Evolutionary conservation across 2,113 vertebrate genomes (phyloP).

Genomic region (Hylia prasina): DNA sequence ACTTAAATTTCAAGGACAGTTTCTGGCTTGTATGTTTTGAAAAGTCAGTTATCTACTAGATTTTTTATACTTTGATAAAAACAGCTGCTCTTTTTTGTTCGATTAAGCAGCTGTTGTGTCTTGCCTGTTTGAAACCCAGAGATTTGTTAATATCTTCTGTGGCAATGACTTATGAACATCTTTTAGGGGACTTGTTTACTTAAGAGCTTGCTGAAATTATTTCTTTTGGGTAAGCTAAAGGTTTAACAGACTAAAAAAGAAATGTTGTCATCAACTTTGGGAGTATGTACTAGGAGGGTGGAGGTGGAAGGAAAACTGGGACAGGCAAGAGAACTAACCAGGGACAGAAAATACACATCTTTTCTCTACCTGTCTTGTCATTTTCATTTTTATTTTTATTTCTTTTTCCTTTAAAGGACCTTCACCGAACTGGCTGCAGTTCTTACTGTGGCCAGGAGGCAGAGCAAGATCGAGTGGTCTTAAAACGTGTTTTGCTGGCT

Average conservation of each 20-base stretch:
- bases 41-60: not conserved
- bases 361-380: not conserved
- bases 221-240: not conserved
- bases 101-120: not conserved
- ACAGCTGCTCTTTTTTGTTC: not conserved
- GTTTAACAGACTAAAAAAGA: not conserved
- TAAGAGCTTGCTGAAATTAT: not conserved
- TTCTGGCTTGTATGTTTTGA: not conserved
- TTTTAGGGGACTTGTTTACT: not conserved
- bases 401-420: conserved; percentile 67
- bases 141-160: not conserved
- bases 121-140: not conserved
- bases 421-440: conserved; percentile 87
- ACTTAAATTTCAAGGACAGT: not conserved
- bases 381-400: not conserved
- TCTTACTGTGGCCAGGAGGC: conserved; percentile 89
- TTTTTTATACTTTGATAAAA: not conserved
- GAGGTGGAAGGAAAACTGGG: not conserved
- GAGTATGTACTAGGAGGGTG: not conserved
- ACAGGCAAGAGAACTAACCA: not conserved
- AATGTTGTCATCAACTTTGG: not conserved
- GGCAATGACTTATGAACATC: not conserved
- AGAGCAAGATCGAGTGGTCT: conserved; percentile 85
- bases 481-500: conserved; percentile 85
- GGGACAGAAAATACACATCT: not conserved